Base-by-base conservation (phyloP, 2,797 vertebrate species). In the Eleutherodactylus coqui region DNA sequence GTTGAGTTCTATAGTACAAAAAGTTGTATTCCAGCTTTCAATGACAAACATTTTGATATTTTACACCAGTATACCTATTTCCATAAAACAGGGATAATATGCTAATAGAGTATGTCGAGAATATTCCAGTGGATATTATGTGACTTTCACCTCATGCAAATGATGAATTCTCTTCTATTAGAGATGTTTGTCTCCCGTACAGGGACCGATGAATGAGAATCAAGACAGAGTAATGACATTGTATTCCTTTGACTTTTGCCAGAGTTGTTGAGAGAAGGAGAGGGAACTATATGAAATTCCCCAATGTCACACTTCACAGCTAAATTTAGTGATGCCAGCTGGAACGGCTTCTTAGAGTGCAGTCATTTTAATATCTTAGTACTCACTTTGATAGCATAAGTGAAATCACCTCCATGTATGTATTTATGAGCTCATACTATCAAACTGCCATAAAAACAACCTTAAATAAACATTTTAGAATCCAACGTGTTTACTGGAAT, bases 331-430 rank as follows among this genome's bases (percentile, higher is more conserved):
- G 64, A 79, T 69, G 47, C 64, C 76, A 79, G 64, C 83, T 91
- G 53, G 34, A 87, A 86, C 89, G 85, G 87, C 14, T 89, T 89
- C 67, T 75, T 77, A 36, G 55, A 79, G 43, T 87, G 64, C 88
- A 90, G 86, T 83, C 85, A 88, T 43, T 67, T 91, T 88, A 89
- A 88, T 91, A 89, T 83, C 73, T 62, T 21, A 85, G 83, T 60
- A 10, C 53, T 85, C 77, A 7, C 34, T 89, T 79, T 89, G 79
- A 89, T 88, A 27, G 79, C 75, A 58, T 29, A 88, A 90, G 87
- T 49, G 53, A 84, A 87, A 53, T 49, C 75, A 64, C n/a, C 53
- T 55, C 45, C 72, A 47, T 17, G 79, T 89, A 76, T 24, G 62
- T 29, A 27, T 85, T 69, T 47, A 85, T 79, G 85, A 75, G 29